Evolutionary conservation across 2,888 invertebrate genomes (phyloP), one percentile per base, ranked within the genome.

Genomic region (Cataglyphis livida): DNA sequence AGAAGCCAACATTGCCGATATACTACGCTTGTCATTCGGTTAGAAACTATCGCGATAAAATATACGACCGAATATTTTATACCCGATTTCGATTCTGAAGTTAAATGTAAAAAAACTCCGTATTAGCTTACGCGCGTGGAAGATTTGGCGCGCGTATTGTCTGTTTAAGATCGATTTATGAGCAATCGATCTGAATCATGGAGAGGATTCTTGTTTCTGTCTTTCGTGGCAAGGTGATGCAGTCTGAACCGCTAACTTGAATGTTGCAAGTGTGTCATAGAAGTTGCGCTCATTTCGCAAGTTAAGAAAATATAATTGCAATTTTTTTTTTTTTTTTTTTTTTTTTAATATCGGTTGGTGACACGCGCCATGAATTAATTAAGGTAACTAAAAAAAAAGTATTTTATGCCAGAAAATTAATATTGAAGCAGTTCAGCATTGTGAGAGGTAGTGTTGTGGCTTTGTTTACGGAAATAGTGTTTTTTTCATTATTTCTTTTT

Each of bases 81-180:
- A 41, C 25, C 38, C 51, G 64, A 75, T 64, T 59, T 74, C 74
- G 28, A 54, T 35, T 21, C 41, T 38, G 2, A 41, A 75, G 41
- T 51, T 35, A 15, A 5, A 12, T 32, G 15, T 21, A 51, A 41
- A 65, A 65, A 51, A 75, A 35, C 64, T 48, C 51, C 35, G 12
- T 35, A 32, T 15, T 15, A 25, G 64, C 48, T 75, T 12, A 18
- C 18, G 64, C 18, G 68, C 76, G 68, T 68, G n/a, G 68, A 25
- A 54, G 38, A 54, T 76, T 66, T 28, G 66, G 76, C 76, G 66
- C 68, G 76, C 54, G 68, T n/a, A 51, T 38, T 25, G 25, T 12
- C 68, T 66, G 57, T 76, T n/a, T 7, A 54, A 25, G 54, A 25
- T 38, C 25, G 51, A 65, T 75, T 75, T 3, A 41, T 28, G 44